A percentile compares a stretch with the other conserved stretches of the same genome.
These are phyloP conservation scores for Oceanodroma leucorhoa DNA, from an alignment of 2,797 vertebrate species.

Conservation along the genomic window DNA sequence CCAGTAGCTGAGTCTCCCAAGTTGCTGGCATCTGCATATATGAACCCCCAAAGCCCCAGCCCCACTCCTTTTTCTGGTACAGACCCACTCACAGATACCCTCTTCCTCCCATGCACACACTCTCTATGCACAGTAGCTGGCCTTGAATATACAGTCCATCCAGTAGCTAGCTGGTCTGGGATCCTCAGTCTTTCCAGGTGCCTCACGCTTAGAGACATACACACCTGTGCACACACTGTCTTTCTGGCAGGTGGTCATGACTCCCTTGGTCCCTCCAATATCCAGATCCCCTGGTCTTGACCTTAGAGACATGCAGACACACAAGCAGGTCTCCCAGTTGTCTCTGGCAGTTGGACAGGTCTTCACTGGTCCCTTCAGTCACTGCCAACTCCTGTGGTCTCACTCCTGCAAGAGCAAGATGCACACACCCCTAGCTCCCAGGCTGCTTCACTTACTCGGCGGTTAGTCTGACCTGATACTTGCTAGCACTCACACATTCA, in stretches of 20 bases:
- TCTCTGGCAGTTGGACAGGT: background rate
- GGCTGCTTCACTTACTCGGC: rapidly evolving
- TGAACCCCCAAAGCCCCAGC: background rate
- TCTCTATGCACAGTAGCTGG: background rate
- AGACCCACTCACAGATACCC: background rate
- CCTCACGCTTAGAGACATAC: background rate
- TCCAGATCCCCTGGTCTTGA: background rate
- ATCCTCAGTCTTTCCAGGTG: background rate
- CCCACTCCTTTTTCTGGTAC: background rate
- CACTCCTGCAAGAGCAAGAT: rapidly evolving
- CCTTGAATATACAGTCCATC: background rate
- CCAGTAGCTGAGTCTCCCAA: background rate
- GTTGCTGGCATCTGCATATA: background rate
- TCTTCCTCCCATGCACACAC: rapidly evolving
- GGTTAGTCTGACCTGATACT: background rate
- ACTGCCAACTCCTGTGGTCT: background rate
- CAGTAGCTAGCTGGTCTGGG: background rate
- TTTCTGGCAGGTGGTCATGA: background rate
- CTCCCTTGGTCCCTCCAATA: background rate
- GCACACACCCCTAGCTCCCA: background rate
- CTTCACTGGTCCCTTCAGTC: background rate
- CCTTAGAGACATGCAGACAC: background rate
- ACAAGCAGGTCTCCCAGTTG: background rate
- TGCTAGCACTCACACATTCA: background rate
- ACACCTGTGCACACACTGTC: rapidly evolving